Conservation (phyloP, 1,140 invertebrate genomes). For the Lucilia cuprina region DNA sequence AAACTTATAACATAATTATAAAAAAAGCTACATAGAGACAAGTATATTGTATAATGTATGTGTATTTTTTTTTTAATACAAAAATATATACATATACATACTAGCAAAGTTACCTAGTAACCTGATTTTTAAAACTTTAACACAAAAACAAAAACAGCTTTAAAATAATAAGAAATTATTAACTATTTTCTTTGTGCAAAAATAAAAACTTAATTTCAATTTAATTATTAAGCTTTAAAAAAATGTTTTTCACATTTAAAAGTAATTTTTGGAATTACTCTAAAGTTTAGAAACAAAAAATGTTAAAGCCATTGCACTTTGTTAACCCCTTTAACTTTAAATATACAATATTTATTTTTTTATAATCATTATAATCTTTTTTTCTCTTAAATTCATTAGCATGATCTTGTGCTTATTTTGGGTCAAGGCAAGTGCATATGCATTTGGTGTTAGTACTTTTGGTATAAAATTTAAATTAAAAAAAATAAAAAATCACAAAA, state of each 20-base stretch:
- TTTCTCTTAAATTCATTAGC: not conserved
- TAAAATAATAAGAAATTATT: not conserved
- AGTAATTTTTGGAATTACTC: not conserved
- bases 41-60: not conserved
- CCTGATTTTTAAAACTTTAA: not conserved
- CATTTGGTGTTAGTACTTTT: not conserved
- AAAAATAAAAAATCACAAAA: not conserved
- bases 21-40: not conserved
- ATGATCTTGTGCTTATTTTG: slow-evolving; percentile 6
- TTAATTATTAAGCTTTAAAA: not conserved
- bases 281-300: not conserved
- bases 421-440: slow-evolving; percentile 13
- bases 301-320: not conserved
- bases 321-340: not conserved
- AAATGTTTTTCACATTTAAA: not conserved
- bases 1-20: slow-evolving; percentile 25
- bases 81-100: not conserved
- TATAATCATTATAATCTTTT: not conserved
- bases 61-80: not conserved
- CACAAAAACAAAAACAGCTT: not conserved
- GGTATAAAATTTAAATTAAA: not conserved
- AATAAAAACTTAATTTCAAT: too few relatives aligned
- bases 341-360: not conserved
- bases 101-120: slow-evolving; percentile 22
- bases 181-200: too few relatives aligned